phyloP scores from a whole-genome alignment of 2,888 invertebrate species.

The Ceriagrion tenellum region DNA sequence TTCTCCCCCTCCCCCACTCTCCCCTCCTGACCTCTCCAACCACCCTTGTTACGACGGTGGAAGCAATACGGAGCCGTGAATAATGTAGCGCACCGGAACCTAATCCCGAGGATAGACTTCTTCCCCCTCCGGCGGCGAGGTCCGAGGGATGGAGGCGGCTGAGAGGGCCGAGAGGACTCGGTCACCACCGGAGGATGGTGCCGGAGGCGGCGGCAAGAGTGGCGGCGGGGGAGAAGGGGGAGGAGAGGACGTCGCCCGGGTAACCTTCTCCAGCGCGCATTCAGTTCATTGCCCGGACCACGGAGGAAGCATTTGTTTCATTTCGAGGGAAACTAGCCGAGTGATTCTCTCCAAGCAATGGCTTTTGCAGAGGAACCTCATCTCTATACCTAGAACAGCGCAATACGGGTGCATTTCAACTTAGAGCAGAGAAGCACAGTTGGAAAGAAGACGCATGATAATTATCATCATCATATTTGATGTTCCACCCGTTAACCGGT shows the following conservation, averaged over 20 bases:
- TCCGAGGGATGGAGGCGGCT: not conserved
- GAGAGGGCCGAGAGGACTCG: not conserved
- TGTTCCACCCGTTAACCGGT: too few species aligned
- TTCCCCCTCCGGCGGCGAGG: not conserved
- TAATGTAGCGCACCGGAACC: slow-evolving; percentile 21
- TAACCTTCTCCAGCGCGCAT: not conserved
- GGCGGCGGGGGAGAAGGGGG: not conserved
- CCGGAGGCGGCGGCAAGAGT: not conserved
- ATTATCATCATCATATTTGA: too few species aligned
- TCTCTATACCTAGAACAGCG: too few species aligned
- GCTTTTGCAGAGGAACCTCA: too few species aligned
- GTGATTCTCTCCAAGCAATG: too few species aligned
- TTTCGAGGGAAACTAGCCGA: too few species aligned
- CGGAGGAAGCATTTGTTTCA: too few species aligned
- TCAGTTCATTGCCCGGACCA: too few species aligned
- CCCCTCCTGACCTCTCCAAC: not conserved
- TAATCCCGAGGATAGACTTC: not conserved
- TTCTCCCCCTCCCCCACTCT: not conserved
- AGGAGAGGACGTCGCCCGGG: not conserved
- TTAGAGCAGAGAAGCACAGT: too few species aligned
- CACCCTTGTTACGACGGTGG: slow-evolving; percentile 17
- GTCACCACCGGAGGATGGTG: not conserved
- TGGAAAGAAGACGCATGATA: too few species aligned
- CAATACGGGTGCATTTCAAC: too few species aligned
- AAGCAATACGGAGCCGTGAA: slow-evolving; percentile 27